Base-by-base conservation (phyloP, 2,113 vertebrate species). In the Furnarius figulus region DNA sequence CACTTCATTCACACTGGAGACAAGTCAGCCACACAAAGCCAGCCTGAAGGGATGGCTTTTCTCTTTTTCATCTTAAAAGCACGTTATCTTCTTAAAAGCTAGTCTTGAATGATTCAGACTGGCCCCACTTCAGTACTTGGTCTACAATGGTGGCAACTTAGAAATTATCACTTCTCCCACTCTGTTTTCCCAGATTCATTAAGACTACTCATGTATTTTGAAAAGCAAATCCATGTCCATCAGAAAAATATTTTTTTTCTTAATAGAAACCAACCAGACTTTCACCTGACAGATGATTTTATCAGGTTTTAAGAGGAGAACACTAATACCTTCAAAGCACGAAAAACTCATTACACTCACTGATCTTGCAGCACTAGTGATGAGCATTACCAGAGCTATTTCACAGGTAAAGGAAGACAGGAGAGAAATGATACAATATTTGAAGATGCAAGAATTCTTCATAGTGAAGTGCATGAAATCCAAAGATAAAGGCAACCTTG, bases 111-210 rank as follows among this genome's bases (percentile, higher is more conserved):
- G 94, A 89, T 95, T 88, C 80, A 93, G 82, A 75, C 90, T 97
- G 87, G 94, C 90, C 97, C 56, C 40, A 49, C 82, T 97, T 98
- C 95, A 96, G 85, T 89, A 87, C 86, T 96, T 97, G 97, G 85
- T 91, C 93, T 97, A 94, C 72, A 78, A 61, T 8, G 66, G 92
- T 8, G 66, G 92, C 85, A 96, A 96, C 83, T 95, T 94, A 62
- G 78, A 95, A 97, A 95, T 93, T 73, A 72, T 49, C 4, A 95
- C 97, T 97, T 47, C 17, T 96, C 85, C 97, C 86, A 91, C 78
- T 93, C 58, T 95, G 7, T 96, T 97, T 97, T 97, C 87, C 83
- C 95, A 82, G 91, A 95, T 78, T 16, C 11, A 85, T 93, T 93
- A 52, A 56, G 75, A 96, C 47, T 63, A 93, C 87, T 78, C 76